Percentiles rank a stretch among this genome's conserved stretches.
Conservation (phyloP, 2,113 vertebrate genomes). For the Motacilla alba region DNA sequence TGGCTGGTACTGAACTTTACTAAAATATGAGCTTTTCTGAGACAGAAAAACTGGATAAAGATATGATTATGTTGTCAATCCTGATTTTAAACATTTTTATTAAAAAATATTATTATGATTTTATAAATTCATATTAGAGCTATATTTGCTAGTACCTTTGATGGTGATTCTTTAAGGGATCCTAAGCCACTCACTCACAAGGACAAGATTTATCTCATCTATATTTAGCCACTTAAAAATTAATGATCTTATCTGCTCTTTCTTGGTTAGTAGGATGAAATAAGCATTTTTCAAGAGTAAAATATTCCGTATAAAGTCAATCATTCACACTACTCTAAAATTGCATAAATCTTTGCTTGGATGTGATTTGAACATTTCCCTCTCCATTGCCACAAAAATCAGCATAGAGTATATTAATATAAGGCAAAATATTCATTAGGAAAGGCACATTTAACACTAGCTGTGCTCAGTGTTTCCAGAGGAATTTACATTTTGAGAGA, state of each 20-base stretch:
- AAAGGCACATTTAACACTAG: not conserved
- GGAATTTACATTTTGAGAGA: not conserved
- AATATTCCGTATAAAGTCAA: not conserved
- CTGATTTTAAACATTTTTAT: not conserved
- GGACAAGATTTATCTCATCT: not conserved
- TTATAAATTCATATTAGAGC: not conserved
- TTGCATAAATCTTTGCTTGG: not conserved
- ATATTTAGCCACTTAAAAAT: not conserved
- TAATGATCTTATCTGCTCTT: not conserved
- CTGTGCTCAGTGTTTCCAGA: not conserved
- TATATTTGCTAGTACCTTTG: not conserved
- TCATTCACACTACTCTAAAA: not conserved
- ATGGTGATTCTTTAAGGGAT: not conserved
- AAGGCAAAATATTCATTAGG: not conserved
- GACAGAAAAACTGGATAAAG: not conserved
- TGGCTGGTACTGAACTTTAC: not conserved
- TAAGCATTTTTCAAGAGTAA: not conserved
- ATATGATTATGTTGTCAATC: rapidly evolving
- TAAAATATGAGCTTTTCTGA: not conserved
- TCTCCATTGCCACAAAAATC: not conserved
- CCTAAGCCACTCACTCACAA: not conserved
- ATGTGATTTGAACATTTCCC: not conserved
- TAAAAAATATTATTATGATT: not conserved
- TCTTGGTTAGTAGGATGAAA: not conserved
- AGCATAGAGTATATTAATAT: not conserved